A percentile compares a stretch with the other conserved stretches of the same genome.
Evolutionary conservation across 2,113 vertebrate species (phyloP).

Genomic region (Monopterus albus): DNA sequence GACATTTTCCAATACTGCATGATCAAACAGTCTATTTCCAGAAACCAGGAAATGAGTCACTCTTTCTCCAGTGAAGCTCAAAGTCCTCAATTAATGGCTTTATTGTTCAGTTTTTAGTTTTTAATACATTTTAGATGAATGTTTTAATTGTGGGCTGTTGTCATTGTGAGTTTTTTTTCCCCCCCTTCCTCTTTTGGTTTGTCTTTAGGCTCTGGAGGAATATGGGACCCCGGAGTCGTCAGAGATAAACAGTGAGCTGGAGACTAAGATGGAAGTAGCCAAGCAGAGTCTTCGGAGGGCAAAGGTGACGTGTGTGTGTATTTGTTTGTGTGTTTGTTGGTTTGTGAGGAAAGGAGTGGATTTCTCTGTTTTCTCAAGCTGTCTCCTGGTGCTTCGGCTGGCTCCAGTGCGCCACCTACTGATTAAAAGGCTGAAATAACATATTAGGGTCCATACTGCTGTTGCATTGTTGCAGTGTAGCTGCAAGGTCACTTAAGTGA

Average conservation of each 20-base stretch:
- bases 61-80: not conserved
- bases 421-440: slow-evolving; percentile 21
- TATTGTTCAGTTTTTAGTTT: not conserved
- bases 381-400: not conserved
- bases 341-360: not conserved
- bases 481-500: no score
- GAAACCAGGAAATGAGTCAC: slow-evolving; percentile 42
- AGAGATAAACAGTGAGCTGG: slow-evolving; percentile 89
- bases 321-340: not conserved
- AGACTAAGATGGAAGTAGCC: slow-evolving; percentile 91
- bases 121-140: not conserved
- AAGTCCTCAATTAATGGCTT: not conserved
- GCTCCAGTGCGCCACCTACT: slow-evolving; percentile 53
- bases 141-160: not conserved
- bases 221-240: slow-evolving; percentile 85
- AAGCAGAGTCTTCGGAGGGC: slow-evolving; percentile 92
- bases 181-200: not conserved
- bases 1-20: not conserved
- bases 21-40: not conserved
- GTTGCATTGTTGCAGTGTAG: no score
- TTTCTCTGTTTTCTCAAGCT: slow-evolving; percentile 8
- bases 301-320: slow-evolving; percentile 82
- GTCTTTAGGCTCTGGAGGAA: slow-evolving; percentile 86
- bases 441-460: not conserved
- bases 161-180: not conserved